Conservation (phyloP, 1,140 invertebrate genomes). For the Apocrypta bakeri region DNA sequence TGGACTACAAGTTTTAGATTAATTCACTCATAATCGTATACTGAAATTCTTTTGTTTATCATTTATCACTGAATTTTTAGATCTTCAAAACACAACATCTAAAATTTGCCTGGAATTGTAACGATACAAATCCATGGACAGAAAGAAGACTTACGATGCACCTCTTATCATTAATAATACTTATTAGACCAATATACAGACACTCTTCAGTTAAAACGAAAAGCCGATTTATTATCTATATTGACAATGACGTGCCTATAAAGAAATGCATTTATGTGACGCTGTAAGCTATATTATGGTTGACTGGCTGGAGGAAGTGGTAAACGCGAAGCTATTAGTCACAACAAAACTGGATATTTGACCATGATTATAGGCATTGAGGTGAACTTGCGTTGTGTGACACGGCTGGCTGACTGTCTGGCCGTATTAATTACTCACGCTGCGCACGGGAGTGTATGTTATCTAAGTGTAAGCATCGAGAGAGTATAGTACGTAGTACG, state of each 20-base stretch:
- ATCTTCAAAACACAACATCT: neutral
- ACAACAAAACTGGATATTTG: constrained; percentile 25
- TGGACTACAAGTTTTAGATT: no score
- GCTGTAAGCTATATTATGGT: neutral
- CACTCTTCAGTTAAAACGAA: neutral
- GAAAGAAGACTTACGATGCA: neutral
- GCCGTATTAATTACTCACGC: neutral
- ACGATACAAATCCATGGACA: neutral
- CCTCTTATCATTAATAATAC: neutral
- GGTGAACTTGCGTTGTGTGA: neutral
- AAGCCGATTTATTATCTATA: neutral
- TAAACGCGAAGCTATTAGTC: constrained; percentile 9
- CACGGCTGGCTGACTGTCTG: neutral
- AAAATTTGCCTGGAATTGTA: neutral
- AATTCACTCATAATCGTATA: no score
- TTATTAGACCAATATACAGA: neutral
- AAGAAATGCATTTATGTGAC: neutral
- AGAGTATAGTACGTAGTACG: no score
- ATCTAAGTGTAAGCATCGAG: no score
- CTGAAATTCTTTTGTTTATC: no score
- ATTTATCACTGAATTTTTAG: no score
- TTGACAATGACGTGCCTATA: neutral
- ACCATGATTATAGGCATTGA: neutral
- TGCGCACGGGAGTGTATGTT: neutral
- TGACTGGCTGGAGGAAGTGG: neutral